These are phyloP conservation scores for Lynx canadensis DNA, from an alignment of 2,113 vertebrate species.

Conservation along the genomic window DNA sequence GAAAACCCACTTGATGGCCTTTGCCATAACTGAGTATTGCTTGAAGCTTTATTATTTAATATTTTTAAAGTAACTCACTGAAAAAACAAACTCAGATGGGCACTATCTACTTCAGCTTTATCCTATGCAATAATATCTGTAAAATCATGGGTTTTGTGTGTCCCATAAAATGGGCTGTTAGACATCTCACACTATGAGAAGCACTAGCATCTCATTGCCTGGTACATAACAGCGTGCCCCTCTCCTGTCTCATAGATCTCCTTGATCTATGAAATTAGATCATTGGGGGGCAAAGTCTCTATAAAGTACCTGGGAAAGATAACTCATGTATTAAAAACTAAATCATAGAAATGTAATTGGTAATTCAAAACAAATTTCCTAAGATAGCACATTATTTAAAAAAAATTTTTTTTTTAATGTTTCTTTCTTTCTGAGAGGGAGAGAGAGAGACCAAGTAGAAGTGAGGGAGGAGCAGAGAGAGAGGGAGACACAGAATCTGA, in stretches of 20 bases:
- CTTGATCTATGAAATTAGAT: background rate
- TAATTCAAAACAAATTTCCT: background rate
- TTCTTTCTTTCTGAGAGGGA: too few species aligned
- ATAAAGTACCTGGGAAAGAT: background rate
- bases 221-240: background rate
- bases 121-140: background rate
- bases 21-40: background rate
- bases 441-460: too few species aligned
- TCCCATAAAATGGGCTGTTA: background rate
- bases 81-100: background rate
- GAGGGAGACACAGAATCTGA: too few species aligned
- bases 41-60: slow-evolving; percentile 10
- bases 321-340: background rate
- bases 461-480: too few species aligned
- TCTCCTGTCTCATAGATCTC: background rate
- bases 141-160: background rate
- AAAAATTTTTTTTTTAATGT: too few species aligned
- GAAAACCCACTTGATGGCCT: background rate
- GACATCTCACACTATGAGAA: background rate
- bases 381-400: background rate
- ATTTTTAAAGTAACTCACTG: slow-evolving; percentile 43
- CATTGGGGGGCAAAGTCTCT: background rate
- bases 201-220: background rate
- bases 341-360: background rate
- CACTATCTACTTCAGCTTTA: background rate